Percentiles rank a stretch among this genome's conserved stretches.
These are phyloP conservation scores for Parasteatoda tepidariorum DNA, from an alignment of 1,140 invertebrate species.

Conservation along the genomic window DNA sequence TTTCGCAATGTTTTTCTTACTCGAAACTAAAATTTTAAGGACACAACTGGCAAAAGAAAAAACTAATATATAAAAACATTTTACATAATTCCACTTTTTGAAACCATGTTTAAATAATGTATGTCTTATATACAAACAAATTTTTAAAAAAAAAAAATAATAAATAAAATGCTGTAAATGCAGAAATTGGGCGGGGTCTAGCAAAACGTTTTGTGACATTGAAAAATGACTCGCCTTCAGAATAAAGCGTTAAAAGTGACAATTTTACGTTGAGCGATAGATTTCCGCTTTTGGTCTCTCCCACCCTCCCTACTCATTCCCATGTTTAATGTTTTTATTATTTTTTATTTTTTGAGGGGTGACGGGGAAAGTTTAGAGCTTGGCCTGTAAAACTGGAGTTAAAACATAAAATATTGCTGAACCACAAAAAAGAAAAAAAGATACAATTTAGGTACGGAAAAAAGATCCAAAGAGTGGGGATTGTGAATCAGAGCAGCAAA, in stretches of 20 bases:
- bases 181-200: neutral
- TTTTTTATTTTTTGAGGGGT: neutral
- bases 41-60: too few relatives aligned
- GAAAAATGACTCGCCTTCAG: conserved; percentile 21
- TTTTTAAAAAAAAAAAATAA: neutral
- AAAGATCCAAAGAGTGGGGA: too few relatives aligned
- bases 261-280: conserved; percentile 50
- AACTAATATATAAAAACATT: too few relatives aligned
- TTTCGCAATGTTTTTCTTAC: too few relatives aligned
- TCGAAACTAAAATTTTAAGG: too few relatives aligned
- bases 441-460: too few relatives aligned
- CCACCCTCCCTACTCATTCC: too few relatives aligned
- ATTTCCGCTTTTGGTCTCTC: conserved; percentile 33
- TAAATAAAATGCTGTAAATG: neutral
- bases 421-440: too few relatives aligned
- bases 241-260: conserved; percentile 36
- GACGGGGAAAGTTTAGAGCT: neutral
- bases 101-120: neutral
- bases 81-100: too few relatives aligned
- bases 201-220: conserved; percentile 11
- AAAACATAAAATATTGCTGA: too few relatives aligned
- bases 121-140: neutral
- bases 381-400: too few relatives aligned
- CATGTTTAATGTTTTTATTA: neutral
- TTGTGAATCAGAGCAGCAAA: too few relatives aligned